Evolutionary conservation across 2,113 vertebrate genomes (phyloP).

Genomic region (Eretmochelys imbricata): DNA sequence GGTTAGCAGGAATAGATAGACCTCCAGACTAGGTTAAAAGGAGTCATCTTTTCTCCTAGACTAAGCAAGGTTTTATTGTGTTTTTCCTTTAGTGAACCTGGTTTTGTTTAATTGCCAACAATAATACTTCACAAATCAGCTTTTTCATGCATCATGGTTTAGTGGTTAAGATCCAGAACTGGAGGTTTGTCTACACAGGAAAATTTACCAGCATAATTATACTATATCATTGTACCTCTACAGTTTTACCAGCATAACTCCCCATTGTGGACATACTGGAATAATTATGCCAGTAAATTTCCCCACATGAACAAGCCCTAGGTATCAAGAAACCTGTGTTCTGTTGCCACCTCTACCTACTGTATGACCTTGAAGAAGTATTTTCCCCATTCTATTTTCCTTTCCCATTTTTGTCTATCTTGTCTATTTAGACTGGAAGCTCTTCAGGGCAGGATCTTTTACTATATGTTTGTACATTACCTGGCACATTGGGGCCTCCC

Average conservation of each 20-base stretch:
- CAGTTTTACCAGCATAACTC: not conserved
- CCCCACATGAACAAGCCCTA: not conserved
- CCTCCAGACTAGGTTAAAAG: conserved; percentile 66
- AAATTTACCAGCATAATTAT: not conserved
- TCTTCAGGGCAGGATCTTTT: not conserved
- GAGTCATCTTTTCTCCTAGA: conserved; percentile 73
- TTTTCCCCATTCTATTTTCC: not conserved
- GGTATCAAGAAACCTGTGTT: not conserved
- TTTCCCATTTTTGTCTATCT: not conserved
- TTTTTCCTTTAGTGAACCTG: conserved; percentile 38
- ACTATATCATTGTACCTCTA: not conserved
- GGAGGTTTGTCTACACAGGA: conserved; percentile 7
- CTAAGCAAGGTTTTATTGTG: conserved; percentile 54
- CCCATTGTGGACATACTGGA: not conserved
- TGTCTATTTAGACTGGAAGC: not conserved
- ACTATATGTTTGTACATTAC: not conserved
- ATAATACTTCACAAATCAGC: conserved; percentile 17
- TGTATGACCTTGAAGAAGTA: conserved; percentile 10
- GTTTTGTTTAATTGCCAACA: conserved; percentile 28
- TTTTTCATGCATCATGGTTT: not conserved
- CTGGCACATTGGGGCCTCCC: not conserved
- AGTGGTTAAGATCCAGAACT: not conserved
- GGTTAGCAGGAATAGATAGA: conserved; percentile 56
- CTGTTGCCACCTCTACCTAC: not conserved
- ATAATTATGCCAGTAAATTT: not conserved